Percentiles rank a stretch among this genome's conserved stretches.
Evolutionary conservation across 2,113 vertebrate species (phyloP).

Genomic region (Nibea albiflora): DNA sequence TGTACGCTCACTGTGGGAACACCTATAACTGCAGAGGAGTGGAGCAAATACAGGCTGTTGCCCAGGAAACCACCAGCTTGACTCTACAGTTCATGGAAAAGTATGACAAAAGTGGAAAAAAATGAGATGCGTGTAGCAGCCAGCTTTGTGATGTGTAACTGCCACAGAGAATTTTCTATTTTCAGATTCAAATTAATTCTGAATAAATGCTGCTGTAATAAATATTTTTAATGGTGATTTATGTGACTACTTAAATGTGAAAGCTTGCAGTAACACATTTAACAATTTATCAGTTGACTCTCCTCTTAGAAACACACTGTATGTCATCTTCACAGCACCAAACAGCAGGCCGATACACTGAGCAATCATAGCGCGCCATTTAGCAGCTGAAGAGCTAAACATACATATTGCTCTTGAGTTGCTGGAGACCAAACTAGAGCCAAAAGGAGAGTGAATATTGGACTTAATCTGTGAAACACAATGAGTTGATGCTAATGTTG

Average conservation of each 20-base stretch:
- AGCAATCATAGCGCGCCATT: not conserved
- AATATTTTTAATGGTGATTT: not conserved
- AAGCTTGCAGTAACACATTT: no score
- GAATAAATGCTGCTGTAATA: not conserved
- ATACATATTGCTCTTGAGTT: no score
- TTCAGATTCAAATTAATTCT: not conserved
- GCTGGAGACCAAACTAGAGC: not conserved
- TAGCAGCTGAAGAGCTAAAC: not conserved
- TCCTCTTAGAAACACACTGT: not conserved
- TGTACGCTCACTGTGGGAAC: conserved; percentile 90
- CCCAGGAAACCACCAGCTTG: conserved; percentile 80
- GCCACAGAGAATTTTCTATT: not conserved
- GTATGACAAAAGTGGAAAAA: conserved; percentile 68
- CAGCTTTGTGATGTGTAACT: no score
- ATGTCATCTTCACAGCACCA: not conserved
- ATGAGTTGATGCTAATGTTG: not conserved
- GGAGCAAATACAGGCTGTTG: conserved; percentile 81
- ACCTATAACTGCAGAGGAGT: conserved; percentile 84
- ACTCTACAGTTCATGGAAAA: conserved; percentile 84
- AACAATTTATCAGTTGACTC: no score
- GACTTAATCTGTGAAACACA: not conserved
- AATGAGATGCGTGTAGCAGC: no score
- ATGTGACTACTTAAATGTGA: not conserved
- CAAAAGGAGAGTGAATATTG: not conserved
- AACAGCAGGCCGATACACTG: not conserved